Percentiles rank a stretch among this genome's conserved stretches.
phyloP scores from a whole-genome alignment of 2,113 vertebrate genomes.

The Scatophagus argus region DNA sequence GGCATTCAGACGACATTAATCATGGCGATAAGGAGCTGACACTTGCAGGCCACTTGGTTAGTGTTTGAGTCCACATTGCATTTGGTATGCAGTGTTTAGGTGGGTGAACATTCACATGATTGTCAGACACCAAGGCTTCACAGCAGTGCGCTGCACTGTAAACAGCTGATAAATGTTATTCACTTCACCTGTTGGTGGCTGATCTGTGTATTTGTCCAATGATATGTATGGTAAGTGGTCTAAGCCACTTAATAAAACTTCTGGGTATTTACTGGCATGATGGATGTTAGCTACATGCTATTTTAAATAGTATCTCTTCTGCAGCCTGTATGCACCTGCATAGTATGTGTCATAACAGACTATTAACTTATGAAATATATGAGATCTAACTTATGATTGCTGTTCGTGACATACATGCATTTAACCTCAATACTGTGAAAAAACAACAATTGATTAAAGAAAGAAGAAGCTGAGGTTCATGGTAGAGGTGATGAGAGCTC shows the following conservation, averaged over 20 bases:
- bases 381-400: constrained; percentile 11
- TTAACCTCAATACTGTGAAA: neutral
- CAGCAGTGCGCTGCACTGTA: no score
- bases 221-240: no score
- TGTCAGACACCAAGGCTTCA: no score
- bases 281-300: neutral
- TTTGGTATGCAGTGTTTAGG: no score
- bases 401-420: constrained; percentile 17
- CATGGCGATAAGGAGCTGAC: constrained; percentile 62
- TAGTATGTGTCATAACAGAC: neutral
- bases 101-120: no score
- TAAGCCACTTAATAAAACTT: no score
- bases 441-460: neutral
- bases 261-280: no score
- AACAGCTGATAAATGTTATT: no score
- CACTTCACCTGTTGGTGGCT: no score
- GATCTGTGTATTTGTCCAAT: no score
- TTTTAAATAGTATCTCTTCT: neutral
- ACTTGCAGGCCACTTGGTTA: constrained; percentile 29
- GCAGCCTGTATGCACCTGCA: neutral
- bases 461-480: no score
- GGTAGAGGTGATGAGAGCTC: constrained; percentile 1
- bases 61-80: constrained; percentile 17
- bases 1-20: constrained; percentile 57
- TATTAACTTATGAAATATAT: neutral